phyloP scores from a whole-genome alignment of 2,113 vertebrate genomes.

The Labrus mixtus region DNA sequence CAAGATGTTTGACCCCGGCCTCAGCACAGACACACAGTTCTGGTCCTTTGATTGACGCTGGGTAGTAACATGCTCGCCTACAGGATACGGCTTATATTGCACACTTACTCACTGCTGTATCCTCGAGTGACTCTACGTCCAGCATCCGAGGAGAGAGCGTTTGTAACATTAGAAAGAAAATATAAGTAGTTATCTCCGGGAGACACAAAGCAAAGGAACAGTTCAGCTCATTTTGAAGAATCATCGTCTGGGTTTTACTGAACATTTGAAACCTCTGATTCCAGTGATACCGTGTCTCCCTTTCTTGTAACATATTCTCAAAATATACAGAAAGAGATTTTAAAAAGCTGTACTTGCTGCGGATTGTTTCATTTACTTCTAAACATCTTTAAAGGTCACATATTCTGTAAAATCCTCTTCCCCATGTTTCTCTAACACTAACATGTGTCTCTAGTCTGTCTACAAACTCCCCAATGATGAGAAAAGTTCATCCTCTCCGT shows the following conservation, averaged over 20 bases:
- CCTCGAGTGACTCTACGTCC: constrained; percentile 1
- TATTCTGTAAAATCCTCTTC: no score
- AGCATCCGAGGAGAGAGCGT: not conserved
- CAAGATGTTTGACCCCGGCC: constrained; percentile 18
- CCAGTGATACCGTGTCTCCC: no score
- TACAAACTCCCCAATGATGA: no score
- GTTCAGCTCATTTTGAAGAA: not conserved
- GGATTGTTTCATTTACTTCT: no score
- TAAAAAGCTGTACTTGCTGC: no score
- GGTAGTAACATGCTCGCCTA: not conserved
- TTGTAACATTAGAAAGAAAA: not conserved
- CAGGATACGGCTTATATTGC: constrained; percentile 61
- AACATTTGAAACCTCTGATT: not conserved
- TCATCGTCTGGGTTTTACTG: constrained; percentile 25
- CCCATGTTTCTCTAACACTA: no score
- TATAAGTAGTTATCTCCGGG: not conserved
- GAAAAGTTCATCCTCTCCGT: no score
- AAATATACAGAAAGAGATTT: not conserved
- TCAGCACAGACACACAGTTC: constrained; percentile 39
- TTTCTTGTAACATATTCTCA: not conserved
- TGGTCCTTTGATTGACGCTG: constrained; percentile 50
- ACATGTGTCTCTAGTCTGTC: no score
- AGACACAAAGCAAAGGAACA: constrained; percentile 10
- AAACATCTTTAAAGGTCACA: not conserved
- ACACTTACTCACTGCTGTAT: constrained; percentile 51